Evolutionary conservation across 2,797 vertebrate genomes (phyloP).

Genomic region (Neosilurus hyrtlii): DNA sequence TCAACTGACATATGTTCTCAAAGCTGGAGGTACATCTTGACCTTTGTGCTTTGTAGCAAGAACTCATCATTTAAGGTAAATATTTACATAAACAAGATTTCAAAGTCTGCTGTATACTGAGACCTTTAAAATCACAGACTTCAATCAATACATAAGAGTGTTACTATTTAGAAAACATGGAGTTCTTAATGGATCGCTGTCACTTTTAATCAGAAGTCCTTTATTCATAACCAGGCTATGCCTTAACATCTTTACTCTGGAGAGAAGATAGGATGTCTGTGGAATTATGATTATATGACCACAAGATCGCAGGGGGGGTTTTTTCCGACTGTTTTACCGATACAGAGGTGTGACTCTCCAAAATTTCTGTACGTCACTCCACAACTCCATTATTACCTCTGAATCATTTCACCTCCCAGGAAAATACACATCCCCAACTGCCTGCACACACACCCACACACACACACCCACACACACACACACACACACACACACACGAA

Average conservation of each 20-base stretch:
- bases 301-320: too few relatives aligned
- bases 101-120: background rate
- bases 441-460: too few relatives aligned
- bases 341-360: background rate
- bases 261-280: conserved; percentile 11
- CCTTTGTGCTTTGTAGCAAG: conserved; percentile 29
- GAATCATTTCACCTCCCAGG: background rate
- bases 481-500: too few relatives aligned
- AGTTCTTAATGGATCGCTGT: background rate
- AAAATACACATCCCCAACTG: background rate
- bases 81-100: conserved; percentile 4
- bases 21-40: background rate
- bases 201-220: background rate
- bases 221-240: background rate
- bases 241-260: background rate
- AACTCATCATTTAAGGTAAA: conserved; percentile 28
- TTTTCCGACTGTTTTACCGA: background rate
- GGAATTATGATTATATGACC: background rate
- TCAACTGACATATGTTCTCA: conserved; percentile 6
- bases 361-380: background rate
- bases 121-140: background rate
- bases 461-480: too few relatives aligned
- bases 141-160: background rate
- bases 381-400: background rate
- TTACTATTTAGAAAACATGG: background rate